A percentile compares a stretch with the other conserved stretches of the same genome.
These are phyloP conservation scores for Phenacoccus solenopsis DNA, from an alignment of 1,140 invertebrate genomes.

Conservation along the genomic window DNA sequence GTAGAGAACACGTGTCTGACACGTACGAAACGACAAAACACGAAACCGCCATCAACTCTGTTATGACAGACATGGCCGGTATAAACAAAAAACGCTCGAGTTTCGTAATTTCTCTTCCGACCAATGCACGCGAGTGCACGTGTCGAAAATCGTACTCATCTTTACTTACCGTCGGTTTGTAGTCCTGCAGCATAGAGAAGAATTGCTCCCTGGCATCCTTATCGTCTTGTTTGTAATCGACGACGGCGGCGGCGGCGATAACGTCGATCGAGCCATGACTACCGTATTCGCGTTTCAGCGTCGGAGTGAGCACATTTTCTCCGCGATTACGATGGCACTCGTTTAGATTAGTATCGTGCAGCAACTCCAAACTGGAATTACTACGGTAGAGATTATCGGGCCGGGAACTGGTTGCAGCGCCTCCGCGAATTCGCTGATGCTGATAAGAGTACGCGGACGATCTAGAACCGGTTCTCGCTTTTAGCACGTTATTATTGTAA, in stretches of 20 bases:
- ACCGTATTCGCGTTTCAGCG: constrained; percentile 42
- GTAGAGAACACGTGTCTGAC: too few species aligned
- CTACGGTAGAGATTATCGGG: constrained; percentile 37
- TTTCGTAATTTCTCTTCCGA: too few species aligned
- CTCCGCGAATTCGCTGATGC: not conserved
- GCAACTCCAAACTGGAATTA: constrained; percentile 54
- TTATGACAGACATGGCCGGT: too few species aligned
- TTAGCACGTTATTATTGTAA: constrained; percentile 38
- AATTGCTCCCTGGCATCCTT: constrained; percentile 42
- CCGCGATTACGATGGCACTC: constrained; percentile 18
- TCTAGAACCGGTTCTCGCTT: constrained; percentile 27
- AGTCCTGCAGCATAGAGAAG: constrained; percentile 68
- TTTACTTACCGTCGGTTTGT: constrained; percentile 38
- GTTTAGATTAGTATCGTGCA: constrained; percentile 35
- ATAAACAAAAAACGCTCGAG: too few species aligned
- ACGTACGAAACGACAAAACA: too few species aligned
- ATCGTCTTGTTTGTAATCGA: constrained; percentile 40
- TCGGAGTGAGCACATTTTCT: constrained; percentile 25
- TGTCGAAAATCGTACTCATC: too few species aligned
- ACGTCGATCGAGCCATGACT: constrained; percentile 55
- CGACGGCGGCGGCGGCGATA: constrained; percentile 39
- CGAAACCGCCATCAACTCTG: too few species aligned
- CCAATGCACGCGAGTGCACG: too few species aligned
- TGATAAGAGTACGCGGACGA: constrained; percentile 17
- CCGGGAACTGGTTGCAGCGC: constrained; percentile 6